A percentile compares a stretch with the other conserved stretches of the same genome.
phyloP scores from a whole-genome alignment of 2,113 vertebrate genomes.

The Alosa alosa region DNA sequence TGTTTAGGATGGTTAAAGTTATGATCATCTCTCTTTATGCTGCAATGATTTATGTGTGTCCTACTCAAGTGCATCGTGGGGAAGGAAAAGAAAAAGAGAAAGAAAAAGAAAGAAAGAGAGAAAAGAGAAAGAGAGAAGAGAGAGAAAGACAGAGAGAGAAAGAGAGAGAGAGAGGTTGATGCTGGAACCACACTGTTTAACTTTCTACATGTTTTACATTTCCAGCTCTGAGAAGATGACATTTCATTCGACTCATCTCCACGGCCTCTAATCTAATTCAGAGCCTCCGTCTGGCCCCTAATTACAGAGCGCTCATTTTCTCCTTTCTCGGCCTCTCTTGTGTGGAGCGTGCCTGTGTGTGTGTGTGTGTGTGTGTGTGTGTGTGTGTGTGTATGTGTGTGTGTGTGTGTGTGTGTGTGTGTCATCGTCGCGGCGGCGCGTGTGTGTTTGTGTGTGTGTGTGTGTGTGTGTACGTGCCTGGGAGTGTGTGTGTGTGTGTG shows the following conservation, averaged over 20 bases:
- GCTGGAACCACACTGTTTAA: constrained; percentile 56
- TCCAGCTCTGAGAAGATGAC: constrained; percentile 66
- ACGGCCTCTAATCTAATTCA: constrained; percentile 70
- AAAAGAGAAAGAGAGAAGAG: neutral
- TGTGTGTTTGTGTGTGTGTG: too few species aligned
- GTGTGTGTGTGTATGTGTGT: too few species aligned
- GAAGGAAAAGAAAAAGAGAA: neutral
- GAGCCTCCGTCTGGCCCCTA: constrained; percentile 63
- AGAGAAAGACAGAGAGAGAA: constrained; percentile 4
- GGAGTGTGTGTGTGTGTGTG: too few species aligned
- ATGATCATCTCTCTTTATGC: constrained; percentile 8
- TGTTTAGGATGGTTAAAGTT: neutral
- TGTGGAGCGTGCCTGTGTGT: too few species aligned
- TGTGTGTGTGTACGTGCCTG: too few species aligned
- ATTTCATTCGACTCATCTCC: constrained; percentile 68
- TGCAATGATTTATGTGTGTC: neutral
- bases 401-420: too few species aligned
- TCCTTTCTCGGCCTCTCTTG: too few species aligned
- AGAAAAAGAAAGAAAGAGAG: neutral
- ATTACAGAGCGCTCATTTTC: constrained; percentile 54
- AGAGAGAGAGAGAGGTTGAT: constrained; percentile 43
- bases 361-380: too few species aligned
- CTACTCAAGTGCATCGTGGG: neutral
- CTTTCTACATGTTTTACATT: constrained; percentile 74
- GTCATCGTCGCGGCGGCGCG: too few species aligned